Conservation (phyloP, 2,888 invertebrate species). For the Nesidiocoris tenuis region DNA sequence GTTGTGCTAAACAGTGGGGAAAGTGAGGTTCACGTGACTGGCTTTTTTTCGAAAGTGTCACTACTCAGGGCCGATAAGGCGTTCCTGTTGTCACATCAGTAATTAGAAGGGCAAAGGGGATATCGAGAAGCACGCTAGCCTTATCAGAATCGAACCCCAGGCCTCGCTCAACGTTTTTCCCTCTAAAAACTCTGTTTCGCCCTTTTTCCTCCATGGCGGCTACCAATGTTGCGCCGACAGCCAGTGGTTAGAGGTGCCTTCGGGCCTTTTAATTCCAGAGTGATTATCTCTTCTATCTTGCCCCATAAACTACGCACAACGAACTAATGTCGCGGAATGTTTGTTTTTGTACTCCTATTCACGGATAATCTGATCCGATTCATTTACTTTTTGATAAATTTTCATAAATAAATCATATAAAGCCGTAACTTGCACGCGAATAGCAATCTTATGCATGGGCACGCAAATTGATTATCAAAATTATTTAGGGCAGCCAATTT, state of each 20-base stretch:
- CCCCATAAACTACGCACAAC: conserved; percentile 27
- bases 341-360: not conserved
- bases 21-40: conserved; percentile 29
- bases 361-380: not conserved
- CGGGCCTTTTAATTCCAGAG: not conserved
- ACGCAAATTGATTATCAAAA: too few species aligned
- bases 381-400: too few species aligned
- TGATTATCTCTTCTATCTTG: conserved; percentile 23
- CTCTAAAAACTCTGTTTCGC: not conserved
- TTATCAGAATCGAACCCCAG: conserved; percentile 21
- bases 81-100: conserved; percentile 31
- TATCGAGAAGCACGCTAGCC: conserved; percentile 18
- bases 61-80: conserved; percentile 15
- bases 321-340: conserved; percentile 20
- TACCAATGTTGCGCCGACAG: too few species aligned
- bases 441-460: too few species aligned
- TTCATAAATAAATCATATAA: too few species aligned
- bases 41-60: conserved; percentile 31
- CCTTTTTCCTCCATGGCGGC: conserved; percentile 3
- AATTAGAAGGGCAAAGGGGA: conserved; percentile 15
- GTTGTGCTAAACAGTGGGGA: conserved; percentile 34
- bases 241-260: not conserved
- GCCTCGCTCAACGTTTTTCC: not conserved
- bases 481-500: too few species aligned
- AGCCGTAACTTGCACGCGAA: too few species aligned